Evolutionary conservation across 2,797 vertebrate species (phyloP).

Genomic region (Telmatherina bonti): DNA sequence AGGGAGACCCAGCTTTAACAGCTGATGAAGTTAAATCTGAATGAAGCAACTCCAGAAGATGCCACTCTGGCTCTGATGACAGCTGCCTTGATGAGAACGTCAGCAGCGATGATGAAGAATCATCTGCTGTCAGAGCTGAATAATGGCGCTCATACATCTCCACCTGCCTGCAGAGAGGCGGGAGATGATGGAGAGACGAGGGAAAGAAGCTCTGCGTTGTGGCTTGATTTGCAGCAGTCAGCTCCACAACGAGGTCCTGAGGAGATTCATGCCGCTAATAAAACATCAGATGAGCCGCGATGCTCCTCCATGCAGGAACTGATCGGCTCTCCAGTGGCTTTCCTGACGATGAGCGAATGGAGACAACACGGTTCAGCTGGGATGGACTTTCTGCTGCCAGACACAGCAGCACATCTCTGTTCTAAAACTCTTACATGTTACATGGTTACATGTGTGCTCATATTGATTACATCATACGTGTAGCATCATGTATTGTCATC

Average conservation of each 20-base stretch:
- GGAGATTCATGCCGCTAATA: constrained; percentile 21
- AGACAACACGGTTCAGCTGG: no score
- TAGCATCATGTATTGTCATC: no score
- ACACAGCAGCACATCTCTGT: no score
- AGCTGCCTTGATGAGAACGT: constrained; percentile 39
- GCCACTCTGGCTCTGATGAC: constrained; percentile 20
- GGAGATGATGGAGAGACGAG: constrained; percentile 29
- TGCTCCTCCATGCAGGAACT: not conserved
- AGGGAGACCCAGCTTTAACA: constrained; percentile 1
- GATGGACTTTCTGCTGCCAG: no score
- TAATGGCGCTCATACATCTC: constrained; percentile 21
- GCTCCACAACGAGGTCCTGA: constrained; percentile 1
- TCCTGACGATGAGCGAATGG: no score
- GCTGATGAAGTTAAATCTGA: constrained; percentile 32
- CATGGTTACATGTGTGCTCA: no score
- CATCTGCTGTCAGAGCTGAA: constrained; percentile 22
- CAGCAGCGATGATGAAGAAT: constrained; percentile 54
- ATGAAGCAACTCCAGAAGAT: constrained; percentile 20
- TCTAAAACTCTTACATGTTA: no score
- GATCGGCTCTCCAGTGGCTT: no score
- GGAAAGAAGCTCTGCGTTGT: constrained; percentile 38
- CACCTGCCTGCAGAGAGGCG: not conserved
- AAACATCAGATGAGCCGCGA: constrained; percentile 3
- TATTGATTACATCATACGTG: no score
- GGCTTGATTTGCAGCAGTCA: constrained; percentile 23